Evolutionary conservation across 2,113 vertebrate species (phyloP), one percentile per base, ranked within the genome.

Genomic region (Triplophysa tibetana): DNA sequence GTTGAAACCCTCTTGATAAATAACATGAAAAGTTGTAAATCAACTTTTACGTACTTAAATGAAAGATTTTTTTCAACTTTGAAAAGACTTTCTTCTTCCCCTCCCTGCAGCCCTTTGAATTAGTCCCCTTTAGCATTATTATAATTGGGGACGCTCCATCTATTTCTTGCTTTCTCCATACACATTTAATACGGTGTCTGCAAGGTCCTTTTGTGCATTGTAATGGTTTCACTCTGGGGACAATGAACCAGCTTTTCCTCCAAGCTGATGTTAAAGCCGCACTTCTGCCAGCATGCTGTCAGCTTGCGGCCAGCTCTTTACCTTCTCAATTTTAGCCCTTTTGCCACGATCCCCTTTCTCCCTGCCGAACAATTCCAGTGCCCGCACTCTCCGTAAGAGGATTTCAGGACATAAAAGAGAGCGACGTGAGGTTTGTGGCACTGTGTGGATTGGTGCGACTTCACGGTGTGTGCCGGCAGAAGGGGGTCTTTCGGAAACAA

Each of bases 401-500:
- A 74, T 78, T 82, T 78, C n/a, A n/a, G 8, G 21, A 60, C 62
- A 82, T 78, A 58, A 74, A 78, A 74, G 68, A 14, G 13, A 73
- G 11, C 13, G 16, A 73, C 45, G 17, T 23, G 12, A 61, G 43
- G 41, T 72, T 26, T 48, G 41, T 43, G 33, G 63, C 21, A 33
- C 63, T 16, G 33, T 10, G 13, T 24, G 23, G 9, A 60, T 63
- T 73, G 29, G 16, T n/a, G 23, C 12, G 0, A 23, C 29, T 75
- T 48, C 48, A 23, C 48, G 11, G 60, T 21, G 13, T 45, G 33
- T 50, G 65, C 17, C 16, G 4, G 24, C 17, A 1, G 70, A 65
- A 72, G 43, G n/a, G 48, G 19, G 69, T 73, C 64, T 74, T 41
- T 80, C 21, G 0, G 26, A 72, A 64, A 80, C 69, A 41, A 80